A percentile compares a stretch with the other conserved stretches of the same genome.
These are phyloP conservation scores for Cydia strobilella DNA, from an alignment of 1,140 invertebrate genomes.

Conservation along the genomic window DNA sequence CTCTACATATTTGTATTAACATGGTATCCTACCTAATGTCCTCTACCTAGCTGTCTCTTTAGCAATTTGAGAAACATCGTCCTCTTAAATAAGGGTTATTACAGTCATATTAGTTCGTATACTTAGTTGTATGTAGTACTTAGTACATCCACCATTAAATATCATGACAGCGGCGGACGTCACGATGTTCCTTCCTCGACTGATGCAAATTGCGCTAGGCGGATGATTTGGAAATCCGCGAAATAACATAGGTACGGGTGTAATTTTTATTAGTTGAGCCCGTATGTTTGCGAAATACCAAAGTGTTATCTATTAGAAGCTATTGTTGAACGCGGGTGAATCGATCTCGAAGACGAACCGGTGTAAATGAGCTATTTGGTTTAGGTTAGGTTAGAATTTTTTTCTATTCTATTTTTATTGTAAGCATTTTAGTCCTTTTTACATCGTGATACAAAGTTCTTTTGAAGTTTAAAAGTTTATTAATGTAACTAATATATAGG, in stretches of 20 bases:
- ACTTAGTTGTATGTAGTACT: background rate
- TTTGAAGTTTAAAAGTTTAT: no score
- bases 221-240: constrained; percentile 51
- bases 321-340: background rate
- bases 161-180: constrained; percentile 33
- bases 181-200: constrained; percentile 42
- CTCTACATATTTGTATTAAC: no score
- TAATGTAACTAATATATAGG: no score
- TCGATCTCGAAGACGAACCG: background rate
- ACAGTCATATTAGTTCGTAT: background rate
- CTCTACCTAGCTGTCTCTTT: no score
- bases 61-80: no score
- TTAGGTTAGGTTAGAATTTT: no score
- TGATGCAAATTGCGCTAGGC: constrained; percentile 47
- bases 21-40: no score
- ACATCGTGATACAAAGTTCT: no score
- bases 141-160: constrained; percentile 2
- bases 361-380: background rate
- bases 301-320: constrained; percentile 42
- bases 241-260: constrained; percentile 39
- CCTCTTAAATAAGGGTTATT: background rate
- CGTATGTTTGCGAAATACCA: constrained; percentile 60
- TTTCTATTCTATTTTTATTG: no score
- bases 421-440: no score
- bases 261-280: constrained; percentile 46